phyloP scores from a whole-genome alignment of 2,888 invertebrate species.

The Byasa hedistus region DNA sequence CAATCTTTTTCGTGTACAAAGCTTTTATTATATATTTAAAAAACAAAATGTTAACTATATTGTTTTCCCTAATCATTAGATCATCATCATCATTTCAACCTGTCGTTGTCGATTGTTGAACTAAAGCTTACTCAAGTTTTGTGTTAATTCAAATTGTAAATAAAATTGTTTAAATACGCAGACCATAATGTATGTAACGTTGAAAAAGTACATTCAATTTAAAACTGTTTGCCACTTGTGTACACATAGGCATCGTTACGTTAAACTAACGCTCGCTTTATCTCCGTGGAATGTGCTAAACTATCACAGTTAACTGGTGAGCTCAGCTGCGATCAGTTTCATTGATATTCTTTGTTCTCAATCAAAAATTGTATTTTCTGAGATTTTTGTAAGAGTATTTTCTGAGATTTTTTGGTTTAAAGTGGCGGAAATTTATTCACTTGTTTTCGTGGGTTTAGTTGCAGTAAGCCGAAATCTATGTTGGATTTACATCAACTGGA shows the following conservation, averaged over 20 bases:
- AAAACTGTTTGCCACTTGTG: conserved; percentile 49
- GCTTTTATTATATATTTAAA: too few species aligned
- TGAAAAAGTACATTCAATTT: conserved; percentile 42
- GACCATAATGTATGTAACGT: neutral
- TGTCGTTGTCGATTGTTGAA: too few species aligned
- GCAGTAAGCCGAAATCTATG: too few species aligned
- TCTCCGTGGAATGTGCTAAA: conserved; percentile 45
- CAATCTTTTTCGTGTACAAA: too few species aligned
- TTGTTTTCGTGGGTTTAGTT: too few species aligned
- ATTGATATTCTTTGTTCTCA: conserved; percentile 37
- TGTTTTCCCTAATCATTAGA: too few species aligned
- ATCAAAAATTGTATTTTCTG: neutral
- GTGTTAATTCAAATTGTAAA: neutral
- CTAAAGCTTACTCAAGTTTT: too few species aligned
- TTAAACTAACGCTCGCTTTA: conserved; percentile 44
- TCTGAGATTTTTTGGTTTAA: too few species aligned
- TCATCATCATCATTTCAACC: too few species aligned
- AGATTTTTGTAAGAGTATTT: neutral
- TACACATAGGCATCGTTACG: conserved; percentile 42
- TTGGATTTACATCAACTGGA: too few species aligned
- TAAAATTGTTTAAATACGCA: neutral
- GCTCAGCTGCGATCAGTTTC: conserved; percentile 35
- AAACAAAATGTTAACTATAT: too few species aligned
- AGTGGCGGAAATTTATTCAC: too few species aligned
- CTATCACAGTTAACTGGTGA: conserved; percentile 42